These are phyloP conservation scores for Epinotia bilunana DNA, from an alignment of 2,888 invertebrate genomes.

Conservation along the genomic window DNA sequence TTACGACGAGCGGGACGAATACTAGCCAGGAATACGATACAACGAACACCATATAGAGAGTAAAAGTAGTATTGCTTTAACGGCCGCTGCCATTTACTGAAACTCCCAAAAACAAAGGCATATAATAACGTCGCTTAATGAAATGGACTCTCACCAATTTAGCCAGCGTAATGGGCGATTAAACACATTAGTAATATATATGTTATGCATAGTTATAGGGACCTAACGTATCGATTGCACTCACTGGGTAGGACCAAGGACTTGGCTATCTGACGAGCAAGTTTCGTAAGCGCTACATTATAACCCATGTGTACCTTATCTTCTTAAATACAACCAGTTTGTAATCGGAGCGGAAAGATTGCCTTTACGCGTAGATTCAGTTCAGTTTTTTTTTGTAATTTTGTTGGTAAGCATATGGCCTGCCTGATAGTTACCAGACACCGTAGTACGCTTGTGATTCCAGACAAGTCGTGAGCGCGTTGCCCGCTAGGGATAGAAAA, in stretches of 20 bases:
- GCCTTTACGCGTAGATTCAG: constrained; percentile 2
- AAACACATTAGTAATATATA: constrained; percentile 18
- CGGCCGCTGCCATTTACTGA: too few species aligned
- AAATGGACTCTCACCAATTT: constrained; percentile 16
- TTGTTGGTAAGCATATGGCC: too few species aligned
- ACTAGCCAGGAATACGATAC: too few species aligned
- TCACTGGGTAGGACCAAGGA: constrained; percentile 37
- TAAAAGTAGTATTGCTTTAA: too few species aligned
- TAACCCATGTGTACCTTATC: constrained; percentile 18
- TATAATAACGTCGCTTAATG: constrained; percentile 5
- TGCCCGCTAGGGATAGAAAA: too few species aligned
- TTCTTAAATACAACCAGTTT: not conserved
- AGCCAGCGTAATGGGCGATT: constrained; percentile 20
- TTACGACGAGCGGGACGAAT: too few species aligned
- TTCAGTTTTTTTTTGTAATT: not conserved
- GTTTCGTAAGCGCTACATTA: constrained; percentile 16
- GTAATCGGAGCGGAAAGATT: not conserved
- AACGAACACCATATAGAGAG: too few species aligned
- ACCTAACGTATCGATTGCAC: constrained; percentile 40
- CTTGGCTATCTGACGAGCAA: constrained; percentile 35
- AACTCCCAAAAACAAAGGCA: not conserved
- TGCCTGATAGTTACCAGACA: too few species aligned
- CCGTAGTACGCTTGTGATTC: too few species aligned
- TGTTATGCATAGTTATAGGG: constrained; percentile 10
- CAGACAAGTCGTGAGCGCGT: too few species aligned